Evolutionary conservation across 2,797 vertebrate genomes (phyloP).

Genomic region (Fringilla coelebs): DNA sequence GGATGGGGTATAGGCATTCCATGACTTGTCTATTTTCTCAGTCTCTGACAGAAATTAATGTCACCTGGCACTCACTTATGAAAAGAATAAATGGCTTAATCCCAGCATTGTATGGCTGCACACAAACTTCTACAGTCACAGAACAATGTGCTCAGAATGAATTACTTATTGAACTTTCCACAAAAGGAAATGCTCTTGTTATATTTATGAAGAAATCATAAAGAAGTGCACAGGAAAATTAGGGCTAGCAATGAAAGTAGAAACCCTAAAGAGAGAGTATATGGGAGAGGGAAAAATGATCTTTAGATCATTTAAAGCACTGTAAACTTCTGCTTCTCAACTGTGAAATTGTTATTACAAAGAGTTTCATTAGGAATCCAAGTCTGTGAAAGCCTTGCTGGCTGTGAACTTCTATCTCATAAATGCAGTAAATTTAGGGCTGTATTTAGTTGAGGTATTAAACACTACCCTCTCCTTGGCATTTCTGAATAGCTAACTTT

Average conservation of each 20-base stretch:
- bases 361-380: background rate
- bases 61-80: background rate
- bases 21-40: background rate
- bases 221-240: background rate
- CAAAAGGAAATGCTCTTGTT: background rate
- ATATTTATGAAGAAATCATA: background rate
- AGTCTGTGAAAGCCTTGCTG: background rate
- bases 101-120: background rate
- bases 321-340: background rate
- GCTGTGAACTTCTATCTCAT: background rate
- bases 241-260: background rate
- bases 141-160: background rate
- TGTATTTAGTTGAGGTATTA: background rate
- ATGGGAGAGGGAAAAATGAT: background rate
- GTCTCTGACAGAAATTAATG: background rate
- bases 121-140: background rate
- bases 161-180: background rate
- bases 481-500: background rate
- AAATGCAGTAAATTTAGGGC: background rate
- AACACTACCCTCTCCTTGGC: background rate
- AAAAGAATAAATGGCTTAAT: constrained; percentile 7
- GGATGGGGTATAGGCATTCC: background rate
- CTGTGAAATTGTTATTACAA: background rate
- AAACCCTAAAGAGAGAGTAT: background rate
- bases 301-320: background rate